Evolutionary conservation across 2,797 vertebrate genomes (phyloP), one percentile per base, ranked within the genome.

Genomic region (Sciurus vulgaris): DNA sequence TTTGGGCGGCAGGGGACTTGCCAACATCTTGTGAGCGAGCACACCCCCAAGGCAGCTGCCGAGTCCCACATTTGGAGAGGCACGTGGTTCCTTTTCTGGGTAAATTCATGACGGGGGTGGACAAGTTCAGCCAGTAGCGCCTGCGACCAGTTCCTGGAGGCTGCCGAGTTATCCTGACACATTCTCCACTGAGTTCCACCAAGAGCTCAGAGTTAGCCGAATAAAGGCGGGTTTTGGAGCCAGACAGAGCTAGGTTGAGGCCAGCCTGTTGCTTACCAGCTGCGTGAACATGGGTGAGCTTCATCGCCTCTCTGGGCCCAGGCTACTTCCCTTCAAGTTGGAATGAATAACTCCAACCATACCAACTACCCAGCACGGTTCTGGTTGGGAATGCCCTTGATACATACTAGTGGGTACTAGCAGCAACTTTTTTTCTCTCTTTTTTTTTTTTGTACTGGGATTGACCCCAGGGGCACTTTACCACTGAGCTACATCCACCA

Each of bases 41-140:
- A 94, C 93, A 93, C 54, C 93, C 93, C 86, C 5, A 4, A 77
- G 85, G 82, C 97, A 97, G 97, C 96, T 97, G 97, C 94, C 0
- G 1, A 33, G 70, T 18, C 92, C 94, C 65, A 63, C 94, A 65
- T 96, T 95, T 85, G 95, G 85, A 94, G 73, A 92, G 73, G 74
- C 92, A 83, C 10, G 2, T 47, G 33, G 73, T 74, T 69, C 47
- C 79, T 77, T 69, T 89, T 73, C 95, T 54, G 89, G 76, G 86
- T 38, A 76, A 90, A 94, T 72, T 76, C 73, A 49, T 70, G 5
- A 41, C 0, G 0, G 59, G 77, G 77, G 49, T 44, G n/a, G 83
- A n/a, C 20, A 0, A 44, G 59, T 47, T 38, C 65, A 20, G 63
- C 89, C 1, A 35, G 41, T 83, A n/a, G n/a, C 20, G 35, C 30